A percentile compares a stretch with the other conserved stretches of the same genome.
Conservation (phyloP, 2,797 vertebrate genomes). For the Rhabdophis nuchalis region DNA sequence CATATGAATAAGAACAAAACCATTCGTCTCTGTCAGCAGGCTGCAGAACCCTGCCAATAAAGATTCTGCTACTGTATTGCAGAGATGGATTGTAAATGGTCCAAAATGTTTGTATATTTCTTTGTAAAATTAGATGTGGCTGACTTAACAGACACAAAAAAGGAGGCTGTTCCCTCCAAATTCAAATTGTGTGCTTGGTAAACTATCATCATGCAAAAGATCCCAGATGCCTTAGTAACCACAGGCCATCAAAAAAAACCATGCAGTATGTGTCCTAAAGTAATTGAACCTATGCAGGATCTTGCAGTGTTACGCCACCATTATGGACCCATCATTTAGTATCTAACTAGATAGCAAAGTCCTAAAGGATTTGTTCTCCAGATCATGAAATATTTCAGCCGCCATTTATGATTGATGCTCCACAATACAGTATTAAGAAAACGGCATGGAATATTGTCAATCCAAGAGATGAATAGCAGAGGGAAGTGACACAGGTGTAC, state of each 20-base stretch:
- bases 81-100: background rate
- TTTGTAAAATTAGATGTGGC: background rate
- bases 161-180: background rate
- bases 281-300: background rate
- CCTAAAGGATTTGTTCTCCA: background rate
- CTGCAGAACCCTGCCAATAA: background rate
- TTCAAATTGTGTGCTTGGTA: background rate
- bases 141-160: background rate
- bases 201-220: background rate
- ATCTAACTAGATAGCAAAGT: background rate
- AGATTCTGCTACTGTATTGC: background rate
- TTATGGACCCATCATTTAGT: background rate
- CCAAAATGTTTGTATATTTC: background rate
- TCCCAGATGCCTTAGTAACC: background rate
- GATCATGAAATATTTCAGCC: background rate
- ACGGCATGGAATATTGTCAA: background rate
- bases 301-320: background rate
- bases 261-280: background rate
- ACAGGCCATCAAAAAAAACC: background rate
- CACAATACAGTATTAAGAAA: background rate
- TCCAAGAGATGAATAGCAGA: background rate
- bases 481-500: background rate
- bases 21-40: background rate
- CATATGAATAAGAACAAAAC: background rate
- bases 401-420: background rate